Percentiles rank a stretch among this genome's conserved stretches.
Evolutionary conservation across 2,113 vertebrate species (phyloP).

Genomic region (Thunnus thynnus): DNA sequence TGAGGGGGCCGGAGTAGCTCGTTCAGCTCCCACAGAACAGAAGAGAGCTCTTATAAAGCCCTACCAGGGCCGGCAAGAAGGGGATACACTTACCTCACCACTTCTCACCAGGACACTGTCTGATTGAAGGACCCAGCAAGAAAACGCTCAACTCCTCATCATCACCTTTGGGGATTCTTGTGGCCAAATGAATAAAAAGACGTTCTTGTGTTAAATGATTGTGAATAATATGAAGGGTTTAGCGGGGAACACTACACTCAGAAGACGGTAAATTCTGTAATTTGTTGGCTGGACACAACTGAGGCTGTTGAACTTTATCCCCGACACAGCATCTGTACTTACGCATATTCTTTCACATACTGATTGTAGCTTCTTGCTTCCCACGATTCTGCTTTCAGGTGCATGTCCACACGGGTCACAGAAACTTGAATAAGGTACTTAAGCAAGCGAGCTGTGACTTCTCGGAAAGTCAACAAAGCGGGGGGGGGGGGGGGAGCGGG

Average conservation of each 20-base stretch:
- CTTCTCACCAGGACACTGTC: conserved; percentile 52
- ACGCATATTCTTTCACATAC: conserved; percentile 17
- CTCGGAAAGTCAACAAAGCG: conserved; percentile 7
- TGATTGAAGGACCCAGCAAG: conserved; percentile 53
- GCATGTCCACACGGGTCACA: conserved; percentile 29
- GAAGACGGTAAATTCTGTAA: conserved; percentile 37
- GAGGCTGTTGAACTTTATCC: conserved; percentile 27
- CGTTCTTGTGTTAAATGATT: conserved; percentile 47
- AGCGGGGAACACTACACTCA: conserved; percentile 63
- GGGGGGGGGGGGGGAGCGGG: no score
- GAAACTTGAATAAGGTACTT: conserved; percentile 69
- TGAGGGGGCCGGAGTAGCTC: conserved; percentile 6
- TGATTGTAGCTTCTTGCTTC: conserved; percentile 62
- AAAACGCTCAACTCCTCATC: conserved; percentile 23
- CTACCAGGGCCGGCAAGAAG: conserved; percentile 6
- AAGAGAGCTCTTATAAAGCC: conserved; percentile 44
- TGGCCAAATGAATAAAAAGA: conserved; percentile 64
- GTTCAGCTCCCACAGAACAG: conserved; percentile 19
- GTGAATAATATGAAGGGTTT: conserved; percentile 61
- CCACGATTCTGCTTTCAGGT: conserved; percentile 46
- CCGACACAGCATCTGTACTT: conserved; percentile 42
- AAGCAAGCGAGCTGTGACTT: conserved; percentile 41
- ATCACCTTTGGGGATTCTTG: conserved; percentile 45
- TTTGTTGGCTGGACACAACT: conserved; percentile 30
- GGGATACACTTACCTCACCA: conserved; percentile 70